Conservation (phyloP, 2,888 invertebrate species). For the Drosophila siamana region DNA sequence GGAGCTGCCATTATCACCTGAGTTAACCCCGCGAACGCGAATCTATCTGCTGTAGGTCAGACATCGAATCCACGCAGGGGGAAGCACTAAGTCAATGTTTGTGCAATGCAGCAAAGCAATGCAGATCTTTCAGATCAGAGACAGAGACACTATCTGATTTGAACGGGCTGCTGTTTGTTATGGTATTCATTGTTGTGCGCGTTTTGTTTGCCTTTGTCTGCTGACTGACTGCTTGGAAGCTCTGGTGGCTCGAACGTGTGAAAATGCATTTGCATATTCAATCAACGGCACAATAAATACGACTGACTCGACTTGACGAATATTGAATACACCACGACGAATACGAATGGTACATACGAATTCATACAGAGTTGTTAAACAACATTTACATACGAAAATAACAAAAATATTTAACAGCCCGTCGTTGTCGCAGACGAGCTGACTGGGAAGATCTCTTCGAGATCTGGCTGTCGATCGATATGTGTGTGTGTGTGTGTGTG, state of each 20-base stretch:
- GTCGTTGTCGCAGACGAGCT: constrained; percentile 32
- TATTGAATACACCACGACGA: constrained; percentile 44
- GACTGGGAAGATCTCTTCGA: constrained; percentile 25
- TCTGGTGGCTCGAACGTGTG: constrained; percentile 73
- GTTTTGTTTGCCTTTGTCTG: constrained; percentile 58
- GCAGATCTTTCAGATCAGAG: constrained; percentile 10
- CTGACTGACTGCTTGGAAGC: constrained; percentile 43
- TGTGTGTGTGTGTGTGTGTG: not conserved
- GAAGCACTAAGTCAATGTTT: constrained; percentile 29
- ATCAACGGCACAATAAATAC: constrained; percentile 81
- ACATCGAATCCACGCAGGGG: not conserved
- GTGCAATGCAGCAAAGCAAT: constrained; percentile 17
- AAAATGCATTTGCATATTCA: constrained; percentile 84
- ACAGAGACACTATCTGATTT: not conserved
- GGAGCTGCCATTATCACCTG: constrained; percentile 72
- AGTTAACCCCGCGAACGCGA: not conserved
- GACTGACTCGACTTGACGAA: constrained; percentile 9
- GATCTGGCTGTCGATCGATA: too few relatives aligned
- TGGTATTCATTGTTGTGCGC: constrained; percentile 8
- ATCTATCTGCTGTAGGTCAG: constrained; percentile 68
- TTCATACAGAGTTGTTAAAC: constrained; percentile 78
- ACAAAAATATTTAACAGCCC: constrained; percentile 66
- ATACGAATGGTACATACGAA: constrained; percentile 66
- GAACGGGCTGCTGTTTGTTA: constrained; percentile 8
- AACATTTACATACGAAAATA: constrained; percentile 78